A percentile compares a stretch with the other conserved stretches of the same genome.
Conservation (phyloP, 2,888 invertebrate species). For the Penaeus monodon region DNA sequence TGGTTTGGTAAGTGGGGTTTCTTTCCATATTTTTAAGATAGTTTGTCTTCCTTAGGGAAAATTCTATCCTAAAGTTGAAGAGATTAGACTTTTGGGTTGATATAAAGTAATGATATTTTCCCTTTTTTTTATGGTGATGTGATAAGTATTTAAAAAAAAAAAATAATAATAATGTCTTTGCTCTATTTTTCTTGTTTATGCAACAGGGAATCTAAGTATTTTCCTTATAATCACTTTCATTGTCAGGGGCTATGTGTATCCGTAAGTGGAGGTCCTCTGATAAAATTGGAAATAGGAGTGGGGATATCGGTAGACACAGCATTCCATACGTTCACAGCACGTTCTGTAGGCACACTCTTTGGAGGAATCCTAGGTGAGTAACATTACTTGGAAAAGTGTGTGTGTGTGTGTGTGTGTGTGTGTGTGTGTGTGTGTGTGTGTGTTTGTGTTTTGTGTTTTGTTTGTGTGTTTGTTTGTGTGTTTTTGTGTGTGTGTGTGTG, state of each 20-base stretch:
- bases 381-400: not conserved
- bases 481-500: too few relatives aligned
- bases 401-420: not conserved
- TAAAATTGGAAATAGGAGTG: conserved; percentile 54
- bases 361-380: conserved; percentile 61
- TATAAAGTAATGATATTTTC: too few relatives aligned
- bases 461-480: not conserved
- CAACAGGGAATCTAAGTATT: not conserved
- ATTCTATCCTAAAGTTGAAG: too few relatives aligned
- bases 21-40: not conserved
- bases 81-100: too few relatives aligned
- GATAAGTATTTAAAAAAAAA: too few relatives aligned
- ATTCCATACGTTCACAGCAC: conserved; percentile 63
- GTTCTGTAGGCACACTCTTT: conserved; percentile 59
- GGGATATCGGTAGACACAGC: conserved; percentile 50
- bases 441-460: not conserved
- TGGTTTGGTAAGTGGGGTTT: conserved; percentile 68
- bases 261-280: conserved; percentile 61
- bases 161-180: not conserved
- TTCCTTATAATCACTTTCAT: not conserved
- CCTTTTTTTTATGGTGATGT: too few relatives aligned
- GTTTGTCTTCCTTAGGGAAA: too few relatives aligned
- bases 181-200: not conserved
- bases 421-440: too few relatives aligned
- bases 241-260: conserved; percentile 60